Percentiles rank a stretch among this genome's conserved stretches.
Conservation (phyloP, 2,113 vertebrate species). For the Numida meleagris region DNA sequence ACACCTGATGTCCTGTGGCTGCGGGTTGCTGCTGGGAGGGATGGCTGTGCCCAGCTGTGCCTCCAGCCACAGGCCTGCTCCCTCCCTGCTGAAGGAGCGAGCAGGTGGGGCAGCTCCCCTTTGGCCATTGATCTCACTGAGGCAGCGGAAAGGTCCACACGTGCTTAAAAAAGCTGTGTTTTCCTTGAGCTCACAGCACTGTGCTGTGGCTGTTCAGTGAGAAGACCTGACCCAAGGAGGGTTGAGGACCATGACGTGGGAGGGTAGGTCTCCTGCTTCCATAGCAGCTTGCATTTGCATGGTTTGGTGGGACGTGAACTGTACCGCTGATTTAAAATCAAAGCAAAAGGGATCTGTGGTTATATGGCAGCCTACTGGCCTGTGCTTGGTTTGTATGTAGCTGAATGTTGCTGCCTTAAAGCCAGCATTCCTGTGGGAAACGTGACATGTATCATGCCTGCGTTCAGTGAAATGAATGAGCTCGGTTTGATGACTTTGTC, state of each 20-base stretch:
- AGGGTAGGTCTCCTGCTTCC: not conserved
- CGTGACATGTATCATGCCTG: not conserved
- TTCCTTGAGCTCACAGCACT: not conserved
- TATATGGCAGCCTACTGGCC: not conserved
- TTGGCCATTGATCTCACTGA: not conserved
- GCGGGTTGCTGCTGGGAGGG: not conserved
- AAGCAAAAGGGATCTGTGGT: not conserved
- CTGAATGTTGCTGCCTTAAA: not conserved
- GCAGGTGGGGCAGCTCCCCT: not conserved
- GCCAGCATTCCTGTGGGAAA: not conserved
- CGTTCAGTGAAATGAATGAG: not conserved
- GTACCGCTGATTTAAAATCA: not conserved
- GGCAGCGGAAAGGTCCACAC: not conserved
- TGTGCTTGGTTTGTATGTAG: accelerated
- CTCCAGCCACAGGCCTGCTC: not conserved
- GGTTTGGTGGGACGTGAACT: not conserved
- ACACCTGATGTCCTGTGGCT: not conserved
- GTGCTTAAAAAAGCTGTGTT: not conserved
- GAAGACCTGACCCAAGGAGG: not conserved
- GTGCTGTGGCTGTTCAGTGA: accelerated
- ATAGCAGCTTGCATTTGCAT: not conserved
- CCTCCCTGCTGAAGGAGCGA: not conserved
- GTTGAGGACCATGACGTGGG: not conserved
- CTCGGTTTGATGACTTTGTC: not conserved
- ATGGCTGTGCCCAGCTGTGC: not conserved